Evolutionary conservation across 1,140 invertebrate species (phyloP), one percentile per base, ranked within the genome.

Genomic region (Drosophila obscura): DNA sequence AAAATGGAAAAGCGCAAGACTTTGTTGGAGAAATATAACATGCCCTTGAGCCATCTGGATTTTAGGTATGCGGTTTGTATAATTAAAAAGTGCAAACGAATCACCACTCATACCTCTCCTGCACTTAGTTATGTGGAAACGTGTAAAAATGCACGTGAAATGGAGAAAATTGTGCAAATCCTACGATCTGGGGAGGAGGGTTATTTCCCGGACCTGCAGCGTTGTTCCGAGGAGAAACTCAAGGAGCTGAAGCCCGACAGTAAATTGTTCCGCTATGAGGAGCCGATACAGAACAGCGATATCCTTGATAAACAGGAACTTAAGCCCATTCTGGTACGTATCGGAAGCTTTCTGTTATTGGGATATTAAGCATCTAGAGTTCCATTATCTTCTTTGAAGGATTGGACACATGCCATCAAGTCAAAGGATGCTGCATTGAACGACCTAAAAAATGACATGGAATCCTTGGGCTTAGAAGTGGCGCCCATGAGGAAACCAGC

Each of bases 101-200:
- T 11, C 35, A 39, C 8, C 4, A 19, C 19, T 19, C 16, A 11
- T 35, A 35, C 35, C 35, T 39, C 13, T 39, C 3, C 35, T 2
- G 4, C 35, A 11, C 11, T 11, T 39, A 39, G 35, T 39, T 95
- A 94, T 58, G 91, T 95, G 26, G 81, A 93, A 7, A 90, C 89
- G 19, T 95, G 94, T 56, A 84, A 63, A 16, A 90, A 94, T 83
- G 83, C 77, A 0, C 93, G 92, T 50, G 93, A 94, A 89, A 76
- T 95, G 56, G 94, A 95, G 80, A 93, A 91, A 73, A 95, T 95
- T 19, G 74, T 95, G 5, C 88, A 92, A 48, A 93, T 95, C 41
- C 82, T 95, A 15, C 92, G 93, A 63, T 95, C 95, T 35, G 94
- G 94, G n/a, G 94, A 95, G 90, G 95, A 95, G 92, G 95, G 95